phyloP scores from a whole-genome alignment of 2,888 invertebrate genomes.

The Leptinotarsa rubiginosa region DNA sequence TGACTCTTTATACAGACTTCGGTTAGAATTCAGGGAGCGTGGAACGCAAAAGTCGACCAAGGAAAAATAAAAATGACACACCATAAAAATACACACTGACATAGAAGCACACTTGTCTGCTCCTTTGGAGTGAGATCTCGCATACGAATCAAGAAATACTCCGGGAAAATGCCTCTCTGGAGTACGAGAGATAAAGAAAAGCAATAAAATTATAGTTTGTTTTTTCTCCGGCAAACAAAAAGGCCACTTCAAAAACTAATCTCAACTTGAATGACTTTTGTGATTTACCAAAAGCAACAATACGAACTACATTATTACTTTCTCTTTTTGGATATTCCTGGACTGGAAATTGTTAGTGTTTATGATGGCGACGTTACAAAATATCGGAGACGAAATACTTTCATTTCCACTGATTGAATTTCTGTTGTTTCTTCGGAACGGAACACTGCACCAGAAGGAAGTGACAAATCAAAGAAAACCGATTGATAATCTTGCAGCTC shows the following conservation, averaged over 20 bases:
- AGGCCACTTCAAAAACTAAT: conserved; percentile 41
- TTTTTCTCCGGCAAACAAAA: conserved; percentile 32
- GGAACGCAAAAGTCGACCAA: conserved; percentile 51
- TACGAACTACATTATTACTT: conserved; percentile 36
- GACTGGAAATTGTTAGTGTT: conserved; percentile 24
- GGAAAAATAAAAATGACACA: conserved; percentile 57
- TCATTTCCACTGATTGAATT: neutral
- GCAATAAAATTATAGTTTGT: conserved; percentile 48
- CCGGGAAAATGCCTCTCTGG: conserved; percentile 46
- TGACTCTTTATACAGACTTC: conserved; percentile 57
- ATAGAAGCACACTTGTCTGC: conserved; percentile 52
- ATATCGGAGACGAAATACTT: neutral
- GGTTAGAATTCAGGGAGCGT: conserved; percentile 56
- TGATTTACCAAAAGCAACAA: conserved; percentile 35
- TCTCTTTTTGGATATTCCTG: conserved; percentile 23
- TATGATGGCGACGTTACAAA: conserved; percentile 14
- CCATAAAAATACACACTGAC: conserved; percentile 56
- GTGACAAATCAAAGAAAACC: neutral
- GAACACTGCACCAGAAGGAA: neutral
- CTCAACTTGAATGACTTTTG: conserved; percentile 32
- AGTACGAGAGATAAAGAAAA: conserved; percentile 46
- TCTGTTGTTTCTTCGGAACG: neutral
- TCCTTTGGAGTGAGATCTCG: conserved; percentile 44
- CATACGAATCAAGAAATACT: conserved; percentile 56
- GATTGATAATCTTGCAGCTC: neutral